Percentiles rank a stretch among this genome's conserved stretches.
Conservation (phyloP, 2,797 vertebrate species). For the Podarcis siculus region DNA sequence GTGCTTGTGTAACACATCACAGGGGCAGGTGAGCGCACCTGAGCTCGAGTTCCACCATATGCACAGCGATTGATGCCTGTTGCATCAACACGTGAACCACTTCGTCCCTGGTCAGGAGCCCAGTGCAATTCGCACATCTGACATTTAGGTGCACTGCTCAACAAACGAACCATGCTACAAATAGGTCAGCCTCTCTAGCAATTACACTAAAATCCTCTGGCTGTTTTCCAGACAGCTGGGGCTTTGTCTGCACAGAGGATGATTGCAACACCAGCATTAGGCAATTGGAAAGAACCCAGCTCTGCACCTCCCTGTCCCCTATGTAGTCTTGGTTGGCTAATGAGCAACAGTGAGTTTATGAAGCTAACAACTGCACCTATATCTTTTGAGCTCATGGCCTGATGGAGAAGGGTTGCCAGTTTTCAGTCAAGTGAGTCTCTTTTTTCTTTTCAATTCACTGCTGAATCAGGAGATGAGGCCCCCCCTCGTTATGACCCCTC, state of each 20-base stretch:
- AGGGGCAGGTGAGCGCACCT: not conserved
- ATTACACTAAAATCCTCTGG: not conserved
- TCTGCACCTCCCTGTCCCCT: not conserved
- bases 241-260: not conserved
- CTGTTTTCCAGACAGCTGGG: not conserved
- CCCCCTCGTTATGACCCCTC: too few species aligned
- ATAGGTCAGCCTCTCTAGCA: constrained; percentile 6
- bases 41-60: not conserved
- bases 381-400: not conserved
- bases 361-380: not conserved
- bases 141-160: not conserved
- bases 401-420: not conserved
- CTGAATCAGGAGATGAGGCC: not conserved
- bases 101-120: not conserved
- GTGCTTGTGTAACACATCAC: not conserved
- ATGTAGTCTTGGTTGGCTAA: not conserved
- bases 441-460: not conserved
- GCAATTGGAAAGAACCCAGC: not conserved
- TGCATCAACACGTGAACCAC: too few species aligned
- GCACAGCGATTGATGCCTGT: too few species aligned
- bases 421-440: not conserved
- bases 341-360: not conserved
- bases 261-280: not conserved
- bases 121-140: too few species aligned
- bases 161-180: not conserved